phyloP scores from a whole-genome alignment of 2,113 vertebrate genomes.

The Oriolus oriolus region DNA sequence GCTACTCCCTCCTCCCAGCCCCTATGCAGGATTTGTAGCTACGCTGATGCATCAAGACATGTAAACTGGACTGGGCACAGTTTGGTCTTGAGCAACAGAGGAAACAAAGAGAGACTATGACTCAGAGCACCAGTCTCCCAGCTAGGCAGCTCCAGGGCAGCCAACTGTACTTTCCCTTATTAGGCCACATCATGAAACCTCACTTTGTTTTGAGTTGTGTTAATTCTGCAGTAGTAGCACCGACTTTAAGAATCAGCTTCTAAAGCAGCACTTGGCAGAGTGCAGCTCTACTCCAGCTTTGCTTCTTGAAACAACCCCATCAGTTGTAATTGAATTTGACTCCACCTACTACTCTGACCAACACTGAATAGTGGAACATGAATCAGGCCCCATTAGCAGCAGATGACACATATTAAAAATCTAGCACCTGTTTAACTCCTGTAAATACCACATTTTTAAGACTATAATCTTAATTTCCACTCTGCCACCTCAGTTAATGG shows the following conservation, averaged over 20 bases:
- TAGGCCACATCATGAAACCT: conserved; percentile 34
- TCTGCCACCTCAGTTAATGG: not conserved
- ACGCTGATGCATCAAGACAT: not conserved
- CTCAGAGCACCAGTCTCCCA: conserved; percentile 30
- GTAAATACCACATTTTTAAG: not conserved
- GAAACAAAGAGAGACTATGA: conserved; percentile 39
- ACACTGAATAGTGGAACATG: not conserved
- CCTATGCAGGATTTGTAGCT: not conserved
- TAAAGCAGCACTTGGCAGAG: not conserved
- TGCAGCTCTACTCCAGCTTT: not conserved
- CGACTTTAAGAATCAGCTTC: not conserved
- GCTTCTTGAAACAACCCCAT: not conserved
- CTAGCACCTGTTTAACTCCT: not conserved
- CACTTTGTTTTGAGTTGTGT: not conserved
- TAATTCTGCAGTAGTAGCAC: not conserved
- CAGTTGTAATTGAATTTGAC: not conserved
- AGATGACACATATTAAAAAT: not conserved
- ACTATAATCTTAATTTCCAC: not conserved
- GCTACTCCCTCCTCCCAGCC: not conserved
- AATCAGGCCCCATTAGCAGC: conserved; percentile 20
- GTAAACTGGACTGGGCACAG: not conserved
- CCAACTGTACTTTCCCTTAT: conserved; percentile 39
- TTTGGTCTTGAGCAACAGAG: conserved; percentile 14
- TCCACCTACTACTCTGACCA: not conserved
- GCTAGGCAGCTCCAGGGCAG: conserved; percentile 18